phyloP scores from a whole-genome alignment of 2,888 invertebrate species.

The Cheilosia scutellata region DNA sequence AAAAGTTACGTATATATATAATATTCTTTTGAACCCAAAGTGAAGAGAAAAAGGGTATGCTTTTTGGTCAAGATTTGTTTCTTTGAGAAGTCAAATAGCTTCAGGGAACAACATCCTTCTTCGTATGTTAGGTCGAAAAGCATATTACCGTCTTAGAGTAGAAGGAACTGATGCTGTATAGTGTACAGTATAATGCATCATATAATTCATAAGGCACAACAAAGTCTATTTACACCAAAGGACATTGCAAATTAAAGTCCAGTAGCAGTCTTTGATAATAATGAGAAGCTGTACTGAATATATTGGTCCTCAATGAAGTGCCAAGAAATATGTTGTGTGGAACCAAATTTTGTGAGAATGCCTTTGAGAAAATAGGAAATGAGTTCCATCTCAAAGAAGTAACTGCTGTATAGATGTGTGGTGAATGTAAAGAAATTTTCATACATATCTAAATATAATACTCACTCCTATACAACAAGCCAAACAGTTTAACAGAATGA shows the following conservation, averaged over 20 bases:
- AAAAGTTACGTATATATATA: conserved; percentile 23
- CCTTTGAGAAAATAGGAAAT: conserved; percentile 16
- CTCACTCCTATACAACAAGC: too few species aligned
- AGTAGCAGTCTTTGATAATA: conserved; percentile 29
- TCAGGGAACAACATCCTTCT: conserved; percentile 17
- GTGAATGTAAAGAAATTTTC: not conserved
- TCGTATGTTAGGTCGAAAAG: conserved; percentile 37
- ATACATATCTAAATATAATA: too few species aligned
- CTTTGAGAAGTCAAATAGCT: conserved; percentile 58
- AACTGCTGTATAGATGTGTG: not conserved
- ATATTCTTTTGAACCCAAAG: conserved; percentile 17
- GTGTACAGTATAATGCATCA: not conserved
- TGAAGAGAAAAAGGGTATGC: conserved; percentile 5
- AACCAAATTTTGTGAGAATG: not conserved
- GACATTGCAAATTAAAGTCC: conserved; percentile 42
- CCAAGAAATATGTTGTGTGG: not conserved
- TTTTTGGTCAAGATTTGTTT: conserved; percentile 43
- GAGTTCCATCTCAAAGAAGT: not conserved
- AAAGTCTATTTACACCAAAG: conserved; percentile 21
- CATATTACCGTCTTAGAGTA: conserved; percentile 34
- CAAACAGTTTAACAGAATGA: too few species aligned
- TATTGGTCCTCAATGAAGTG: conserved; percentile 7
- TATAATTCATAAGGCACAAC: conserved; percentile 12
- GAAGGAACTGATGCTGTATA: conserved; percentile 10
- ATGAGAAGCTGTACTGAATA: conserved; percentile 6